Base-by-base conservation (phyloP, 2,888 invertebrate species). In the Drosophila pegasa region DNA sequence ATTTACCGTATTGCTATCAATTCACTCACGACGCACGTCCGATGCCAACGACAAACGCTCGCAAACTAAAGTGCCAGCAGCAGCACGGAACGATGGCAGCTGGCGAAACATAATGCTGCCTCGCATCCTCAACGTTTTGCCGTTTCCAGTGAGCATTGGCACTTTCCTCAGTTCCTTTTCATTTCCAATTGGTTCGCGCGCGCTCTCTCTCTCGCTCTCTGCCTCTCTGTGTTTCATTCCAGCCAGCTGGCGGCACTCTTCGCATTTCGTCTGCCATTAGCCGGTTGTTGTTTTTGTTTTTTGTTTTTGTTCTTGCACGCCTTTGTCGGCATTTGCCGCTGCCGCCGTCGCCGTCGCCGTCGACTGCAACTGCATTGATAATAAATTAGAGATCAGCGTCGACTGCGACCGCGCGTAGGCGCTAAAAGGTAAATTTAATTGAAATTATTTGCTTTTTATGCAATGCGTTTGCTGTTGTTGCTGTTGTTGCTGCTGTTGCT, bases 11-110 rank as follows among this genome's bases (percentile, higher is more conserved):
- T 27, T 22, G n/a, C 3, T 47, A n/a, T n/a, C 8, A 12, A 56
- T 54, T 47, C 38, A 18, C 55, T 37, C 65, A 47, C 75, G 48
- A 65, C 62, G 62, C 47, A 88, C 90, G 74, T 82, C 90, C 80
- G 82, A 73, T 69, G 78, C 77, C 71, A 74, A 87, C 88, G 90
- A 90, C 82, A 82, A 83, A 72, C 86, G 86, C 90, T 90, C 85
- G 89, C 81, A 90, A 90, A 90, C 90, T 90, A 72, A 64, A 54
- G 25, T 16, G 37, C 67, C 35, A 56, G 20, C 54, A 56, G 20
- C 54, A 3, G 12, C 29, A 40, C 41, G 41, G 41, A 48, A 57
- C 64, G 51, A 8, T 43, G 56, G 60, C 22, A 52, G 41, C 35
- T 16, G 62, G 47, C 71, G 54, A 38, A 71, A 65, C 50, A 48